phyloP scores from a whole-genome alignment of 1,140 invertebrate species.

The Globodera ellingtonae region DNA sequence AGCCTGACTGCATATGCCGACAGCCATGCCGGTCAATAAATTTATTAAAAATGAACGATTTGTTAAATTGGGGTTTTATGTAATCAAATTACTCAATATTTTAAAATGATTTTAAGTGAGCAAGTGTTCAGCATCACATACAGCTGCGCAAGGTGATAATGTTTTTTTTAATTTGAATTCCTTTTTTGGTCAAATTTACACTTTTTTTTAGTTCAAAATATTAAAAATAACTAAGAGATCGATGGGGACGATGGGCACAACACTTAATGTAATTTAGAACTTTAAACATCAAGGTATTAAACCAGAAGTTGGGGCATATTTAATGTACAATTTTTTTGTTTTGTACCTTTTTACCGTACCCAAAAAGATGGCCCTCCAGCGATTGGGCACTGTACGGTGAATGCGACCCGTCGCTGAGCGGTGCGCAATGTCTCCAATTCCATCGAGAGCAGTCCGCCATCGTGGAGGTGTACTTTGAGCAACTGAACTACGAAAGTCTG shows the following conservation, averaged over 20 bases:
- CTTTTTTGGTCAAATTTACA: background rate
- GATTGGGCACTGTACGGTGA: constrained; percentile 29
- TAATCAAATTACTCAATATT: background rate
- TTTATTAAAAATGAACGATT: too few relatives aligned
- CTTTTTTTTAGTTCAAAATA: too few relatives aligned
- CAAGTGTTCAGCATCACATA: constrained; percentile 63
- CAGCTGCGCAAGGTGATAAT: constrained; percentile 47
- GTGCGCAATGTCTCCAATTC: constrained; percentile 45
- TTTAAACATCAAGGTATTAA: too few relatives aligned
- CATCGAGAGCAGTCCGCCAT: constrained; percentile 52
- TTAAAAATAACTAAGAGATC: too few relatives aligned
- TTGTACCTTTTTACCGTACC: constrained; percentile 31
- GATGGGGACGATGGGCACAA: too few relatives aligned
- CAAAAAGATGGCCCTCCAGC: constrained; percentile 50
- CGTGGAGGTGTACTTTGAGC: constrained; percentile 54
- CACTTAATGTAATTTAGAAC: too few relatives aligned
- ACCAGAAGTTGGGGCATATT: too few relatives aligned
- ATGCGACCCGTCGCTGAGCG: constrained; percentile 44
- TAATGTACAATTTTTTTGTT: background rate
- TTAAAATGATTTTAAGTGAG: constrained; percentile 44
- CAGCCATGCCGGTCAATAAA: constrained; percentile 55
- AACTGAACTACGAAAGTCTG: constrained; percentile 51
- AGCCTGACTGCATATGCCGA: constrained; percentile 46
- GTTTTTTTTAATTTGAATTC: background rate
- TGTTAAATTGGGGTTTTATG: too few relatives aligned